Evolutionary conservation across 2,888 invertebrate species (phyloP).

Genomic region (Adelphocoris suturalis): DNA sequence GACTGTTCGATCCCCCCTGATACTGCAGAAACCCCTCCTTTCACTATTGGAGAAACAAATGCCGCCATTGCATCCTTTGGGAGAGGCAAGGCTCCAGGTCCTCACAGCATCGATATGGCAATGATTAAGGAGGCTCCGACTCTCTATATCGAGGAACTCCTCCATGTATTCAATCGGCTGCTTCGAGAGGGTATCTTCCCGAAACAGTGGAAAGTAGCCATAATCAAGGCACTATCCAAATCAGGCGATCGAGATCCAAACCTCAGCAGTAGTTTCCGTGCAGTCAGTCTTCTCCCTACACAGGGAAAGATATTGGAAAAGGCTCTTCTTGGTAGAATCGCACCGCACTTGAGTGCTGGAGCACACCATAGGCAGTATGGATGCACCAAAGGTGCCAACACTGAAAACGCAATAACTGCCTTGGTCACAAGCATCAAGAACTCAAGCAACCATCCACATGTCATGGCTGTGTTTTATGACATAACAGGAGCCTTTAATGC

Average conservation of each 20-base stretch:
- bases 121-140: conserved; percentile 27
- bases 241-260: not conserved
- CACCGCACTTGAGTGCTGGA: not conserved
- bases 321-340: not conserved
- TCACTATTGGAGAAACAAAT: not conserved
- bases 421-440: conserved; percentile 78
- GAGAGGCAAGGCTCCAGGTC: conserved; percentile 16
- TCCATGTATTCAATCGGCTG: not conserved
- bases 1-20: not conserved
- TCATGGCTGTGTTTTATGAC: too few species aligned
- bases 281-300: conserved; percentile 29
- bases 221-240: not conserved
- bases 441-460: conserved; percentile 72
- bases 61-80: not conserved
- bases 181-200: not conserved
- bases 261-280: not conserved
- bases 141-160: not conserved
- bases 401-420: too few species aligned
- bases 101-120: not conserved
- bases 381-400: too few species aligned
- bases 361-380: conserved; percentile 82
- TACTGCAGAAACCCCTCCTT: not conserved
- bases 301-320: conserved; percentile 1
- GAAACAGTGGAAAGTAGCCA: not conserved
- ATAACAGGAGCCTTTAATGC: conserved; percentile 78